Evolutionary conservation across 1,140 invertebrate species (phyloP), one percentile per base, ranked within the genome.

Genomic region (Medauroidea extradentata): DNA sequence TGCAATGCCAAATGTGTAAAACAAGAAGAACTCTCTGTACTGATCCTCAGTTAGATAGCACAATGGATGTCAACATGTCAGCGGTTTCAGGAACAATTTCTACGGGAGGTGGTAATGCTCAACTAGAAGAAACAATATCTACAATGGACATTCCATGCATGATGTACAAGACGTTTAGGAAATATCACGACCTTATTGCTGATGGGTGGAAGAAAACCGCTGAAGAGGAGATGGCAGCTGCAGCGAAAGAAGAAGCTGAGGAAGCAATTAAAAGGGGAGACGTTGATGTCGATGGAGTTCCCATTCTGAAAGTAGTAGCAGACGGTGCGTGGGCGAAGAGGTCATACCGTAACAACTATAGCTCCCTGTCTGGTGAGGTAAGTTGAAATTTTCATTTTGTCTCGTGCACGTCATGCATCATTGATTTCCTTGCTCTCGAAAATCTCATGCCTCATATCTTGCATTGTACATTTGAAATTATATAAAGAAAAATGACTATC

Each of bases 311-410:
- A n/a, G 72, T 73, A 16, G 62, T 69, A 39, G 64, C 63, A 24
- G 73, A 75, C 57, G 72, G 70, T 9, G 53, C 42, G 39, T 73
- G 68, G 69, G 43, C 55, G 11, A 73, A 75, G 59, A 52, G 72
- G 52, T 72, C 67, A 2, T 74, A 71, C 51, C 58, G 59, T 14
- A 65, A 50, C 19, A 69, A 66, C 43, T 67, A 69, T 54, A 62
- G 67, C 60, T 64, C 71, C 9, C 18, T 69, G 16, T 75, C 71
- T 46, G 68, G 69, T 8, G 65, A n/a, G 38, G 53, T 46, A 23
- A 46, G 43, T 46, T 16, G 8, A 46, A 46, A 16, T 18, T 46
- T 46, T 34, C 29, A 34, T 34, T 34, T 34, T 34, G 5, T 34
- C 4, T 34, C 29, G 11, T 34, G 29, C 29, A 34, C 29, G 11